Conservation (phyloP, 2,888 invertebrate species). For the Oxycera nigricornis region DNA sequence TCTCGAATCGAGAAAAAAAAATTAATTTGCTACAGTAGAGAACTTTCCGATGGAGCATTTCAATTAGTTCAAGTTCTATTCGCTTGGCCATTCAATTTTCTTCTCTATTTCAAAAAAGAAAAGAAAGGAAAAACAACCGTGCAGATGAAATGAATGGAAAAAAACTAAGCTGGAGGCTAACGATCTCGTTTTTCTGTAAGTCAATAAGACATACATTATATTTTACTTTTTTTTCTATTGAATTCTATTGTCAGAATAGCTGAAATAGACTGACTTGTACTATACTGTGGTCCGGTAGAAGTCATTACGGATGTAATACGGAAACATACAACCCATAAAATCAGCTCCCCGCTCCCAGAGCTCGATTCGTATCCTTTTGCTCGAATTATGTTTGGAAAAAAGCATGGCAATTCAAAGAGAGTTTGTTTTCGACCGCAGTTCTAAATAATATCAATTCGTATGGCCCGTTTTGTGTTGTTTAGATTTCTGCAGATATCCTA, state of each 20-base stretch:
- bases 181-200: not conserved
- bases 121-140: too few relatives aligned
- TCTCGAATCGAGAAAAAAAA: not conserved
- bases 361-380: not conserved
- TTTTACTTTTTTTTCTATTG: not conserved
- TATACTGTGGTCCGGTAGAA: not conserved
- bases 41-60: not conserved
- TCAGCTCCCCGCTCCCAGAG: too few relatives aligned
- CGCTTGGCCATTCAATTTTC: not conserved
- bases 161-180: not conserved
- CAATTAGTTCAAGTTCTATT: not conserved
- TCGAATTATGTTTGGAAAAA: not conserved
- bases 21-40: not conserved
- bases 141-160: not conserved
- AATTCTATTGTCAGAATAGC: not conserved
- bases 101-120: too few relatives aligned
- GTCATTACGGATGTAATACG: not conserved
- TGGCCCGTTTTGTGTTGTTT: not conserved
- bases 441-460: not conserved
- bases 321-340: not conserved
- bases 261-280: too few relatives aligned
- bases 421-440: not conserved
- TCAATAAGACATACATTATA: slow-evolving; percentile 6
- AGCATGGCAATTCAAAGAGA: not conserved
- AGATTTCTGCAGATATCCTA: not conserved